These are phyloP conservation scores for Eunapius fragilis DNA, from an alignment of 37 sponge, comb jelly and placozoan species.

Conservation along the genomic window DNA sequence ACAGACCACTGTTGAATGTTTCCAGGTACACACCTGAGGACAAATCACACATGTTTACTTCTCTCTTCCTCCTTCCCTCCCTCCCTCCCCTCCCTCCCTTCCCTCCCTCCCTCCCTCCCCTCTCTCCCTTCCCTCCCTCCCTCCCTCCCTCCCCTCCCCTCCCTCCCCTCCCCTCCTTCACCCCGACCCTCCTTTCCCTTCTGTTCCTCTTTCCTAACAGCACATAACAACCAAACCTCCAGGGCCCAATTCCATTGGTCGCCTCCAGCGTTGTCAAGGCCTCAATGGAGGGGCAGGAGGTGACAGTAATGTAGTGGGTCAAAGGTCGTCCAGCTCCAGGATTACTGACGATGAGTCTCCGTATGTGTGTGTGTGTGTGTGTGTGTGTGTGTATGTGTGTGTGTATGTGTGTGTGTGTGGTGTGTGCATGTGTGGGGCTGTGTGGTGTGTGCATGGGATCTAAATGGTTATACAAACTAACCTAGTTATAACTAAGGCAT, in stretches of 20 bases:
- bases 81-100: neutral
- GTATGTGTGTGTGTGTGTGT: no score
- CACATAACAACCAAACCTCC: neutral
- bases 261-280: neutral
- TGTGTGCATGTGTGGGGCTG: no score
- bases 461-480: no score
- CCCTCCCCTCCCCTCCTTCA: neutral
- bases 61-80: neutral
- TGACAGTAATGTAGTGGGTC: no score
- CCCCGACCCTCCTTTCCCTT: no score
- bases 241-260: neutral
- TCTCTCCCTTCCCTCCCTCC: neutral
- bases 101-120: neutral
- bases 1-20: constrained; percentile 79
- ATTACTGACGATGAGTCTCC: no score
- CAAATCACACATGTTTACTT: no score
- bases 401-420: no score
- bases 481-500: no score
- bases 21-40: constrained; percentile 14
- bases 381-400: no score
- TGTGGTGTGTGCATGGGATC: neutral
- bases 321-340: no score
- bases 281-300: neutral
- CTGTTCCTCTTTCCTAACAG: neutral
- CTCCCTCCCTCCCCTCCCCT: neutral